phyloP scores from a whole-genome alignment of 2,797 vertebrate genomes.

The Antrozous pallidus region DNA sequence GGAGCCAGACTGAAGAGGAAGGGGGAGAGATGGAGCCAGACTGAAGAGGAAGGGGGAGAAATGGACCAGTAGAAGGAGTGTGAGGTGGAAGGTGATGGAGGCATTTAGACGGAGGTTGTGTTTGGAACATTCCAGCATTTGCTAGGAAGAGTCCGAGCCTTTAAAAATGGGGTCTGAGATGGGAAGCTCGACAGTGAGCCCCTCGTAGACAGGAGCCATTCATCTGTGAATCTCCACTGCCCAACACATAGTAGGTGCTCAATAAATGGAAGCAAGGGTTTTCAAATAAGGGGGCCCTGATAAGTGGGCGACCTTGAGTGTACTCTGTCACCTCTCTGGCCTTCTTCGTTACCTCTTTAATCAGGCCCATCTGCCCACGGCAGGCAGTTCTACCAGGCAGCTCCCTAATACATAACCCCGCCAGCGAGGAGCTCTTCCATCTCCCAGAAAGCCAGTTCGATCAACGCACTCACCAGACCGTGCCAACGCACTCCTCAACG shows the following conservation, averaged over 20 bases:
- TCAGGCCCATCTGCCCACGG: neutral
- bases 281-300: too few species aligned
- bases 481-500: neutral
- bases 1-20: neutral
- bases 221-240: neutral
- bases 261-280: neutral
- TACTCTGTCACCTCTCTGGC: neutral
- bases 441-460: neutral
- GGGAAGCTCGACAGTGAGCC: neutral
- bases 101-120: neutral
- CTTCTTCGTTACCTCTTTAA: neutral
- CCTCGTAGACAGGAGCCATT: neutral
- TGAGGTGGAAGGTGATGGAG: accelerated
- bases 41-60: neutral
- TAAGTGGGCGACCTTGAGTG: neutral
- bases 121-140: neutral
- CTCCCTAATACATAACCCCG: neutral
- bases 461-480: neutral
- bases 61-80: accelerated
- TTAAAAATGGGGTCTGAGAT: neutral
- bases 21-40: neutral
- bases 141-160: neutral
- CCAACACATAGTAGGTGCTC: neutral
- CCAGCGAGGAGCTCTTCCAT: neutral
- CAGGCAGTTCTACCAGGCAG: neutral